Evolutionary conservation across 2,113 vertebrate species (phyloP).

Genomic region (Halichoeres trimaculatus): DNA sequence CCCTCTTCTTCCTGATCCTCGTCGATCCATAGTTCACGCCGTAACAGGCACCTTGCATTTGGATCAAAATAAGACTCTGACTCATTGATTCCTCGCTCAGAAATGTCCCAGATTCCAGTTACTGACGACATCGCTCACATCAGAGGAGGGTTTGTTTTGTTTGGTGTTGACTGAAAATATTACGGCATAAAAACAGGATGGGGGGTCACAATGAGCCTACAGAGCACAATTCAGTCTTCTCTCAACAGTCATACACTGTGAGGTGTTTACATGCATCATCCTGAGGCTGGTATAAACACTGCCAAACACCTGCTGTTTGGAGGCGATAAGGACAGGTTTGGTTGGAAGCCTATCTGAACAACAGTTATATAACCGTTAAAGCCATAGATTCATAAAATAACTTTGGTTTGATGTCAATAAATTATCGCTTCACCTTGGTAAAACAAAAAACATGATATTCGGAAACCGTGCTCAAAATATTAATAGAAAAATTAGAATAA

Average conservation of each 20-base stretch:
- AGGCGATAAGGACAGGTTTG: too few species aligned
- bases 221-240: not conserved
- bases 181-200: not conserved
- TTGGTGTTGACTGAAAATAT: constrained; percentile 1
- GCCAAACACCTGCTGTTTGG: too few species aligned
- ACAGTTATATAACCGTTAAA: too few species aligned
- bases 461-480: too few species aligned
- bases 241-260: not conserved
- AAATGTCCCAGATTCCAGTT: constrained; percentile 15
- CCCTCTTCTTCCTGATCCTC: not conserved
- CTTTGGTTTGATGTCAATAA: too few species aligned
- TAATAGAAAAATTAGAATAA: too few species aligned
- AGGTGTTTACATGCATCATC: not conserved
- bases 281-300: not conserved
- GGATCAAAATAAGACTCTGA: not conserved
- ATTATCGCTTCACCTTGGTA: too few species aligned
- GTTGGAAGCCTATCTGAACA: too few species aligned
- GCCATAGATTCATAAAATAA: too few species aligned
- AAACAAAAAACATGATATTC: too few species aligned
- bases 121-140: not conserved
- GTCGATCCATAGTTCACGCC: not conserved
- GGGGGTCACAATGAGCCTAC: not conserved
- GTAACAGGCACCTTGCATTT: not conserved
- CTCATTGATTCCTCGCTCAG: constrained; percentile 16
- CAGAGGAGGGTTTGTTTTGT: not conserved